Percentiles rank a stretch among this genome's conserved stretches.
These are phyloP conservation scores for Patagioenas fasciata DNA, from an alignment of 2,113 vertebrate genomes.

Conservation along the genomic window DNA sequence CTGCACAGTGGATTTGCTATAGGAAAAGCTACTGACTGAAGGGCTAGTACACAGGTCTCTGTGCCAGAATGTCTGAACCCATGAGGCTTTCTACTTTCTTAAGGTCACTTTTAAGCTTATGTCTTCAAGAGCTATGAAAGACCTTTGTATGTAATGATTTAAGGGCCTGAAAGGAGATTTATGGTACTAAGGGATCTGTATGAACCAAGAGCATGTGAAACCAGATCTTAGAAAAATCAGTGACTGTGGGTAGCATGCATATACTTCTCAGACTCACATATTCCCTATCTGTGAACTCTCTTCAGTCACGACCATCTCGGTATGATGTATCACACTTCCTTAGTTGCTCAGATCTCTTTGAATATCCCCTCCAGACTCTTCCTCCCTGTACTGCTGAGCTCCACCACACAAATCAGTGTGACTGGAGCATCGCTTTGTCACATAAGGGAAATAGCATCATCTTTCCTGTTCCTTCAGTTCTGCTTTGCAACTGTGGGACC, in stretches of 20 bases:
- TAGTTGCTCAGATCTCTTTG: background rate
- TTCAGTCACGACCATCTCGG: background rate
- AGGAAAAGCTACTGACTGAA: background rate
- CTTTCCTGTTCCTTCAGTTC: background rate
- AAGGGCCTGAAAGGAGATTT: background rate
- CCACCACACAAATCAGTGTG: accelerated
- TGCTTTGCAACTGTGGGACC: background rate
- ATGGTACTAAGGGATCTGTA: background rate
- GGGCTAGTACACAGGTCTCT: background rate
- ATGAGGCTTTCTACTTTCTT: background rate
- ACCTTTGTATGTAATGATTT: background rate
- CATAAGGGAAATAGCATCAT: background rate
- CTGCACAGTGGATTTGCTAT: background rate
- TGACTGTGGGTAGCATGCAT: background rate
- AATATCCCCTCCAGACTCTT: background rate
- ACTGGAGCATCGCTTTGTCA: background rate
- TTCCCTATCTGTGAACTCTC: background rate
- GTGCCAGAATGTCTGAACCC: background rate
- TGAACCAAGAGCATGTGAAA: background rate
- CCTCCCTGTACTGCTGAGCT: background rate
- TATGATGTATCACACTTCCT: background rate
- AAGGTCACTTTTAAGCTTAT: background rate
- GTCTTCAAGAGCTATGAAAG: background rate
- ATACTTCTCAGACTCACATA: background rate
- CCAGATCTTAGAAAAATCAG: background rate